Conservation (phyloP, 2,113 vertebrate species). For the Oncorhynchus keta region DNA sequence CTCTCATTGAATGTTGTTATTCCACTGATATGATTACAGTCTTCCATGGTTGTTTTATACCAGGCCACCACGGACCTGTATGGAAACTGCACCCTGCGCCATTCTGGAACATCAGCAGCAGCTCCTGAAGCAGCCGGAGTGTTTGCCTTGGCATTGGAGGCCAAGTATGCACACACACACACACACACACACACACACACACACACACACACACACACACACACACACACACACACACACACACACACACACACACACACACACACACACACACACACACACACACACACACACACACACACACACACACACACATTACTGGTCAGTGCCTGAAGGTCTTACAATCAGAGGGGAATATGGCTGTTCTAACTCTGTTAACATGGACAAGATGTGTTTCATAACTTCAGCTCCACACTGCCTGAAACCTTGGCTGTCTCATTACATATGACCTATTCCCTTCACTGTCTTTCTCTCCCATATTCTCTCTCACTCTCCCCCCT, state of each 20-base stretch:
- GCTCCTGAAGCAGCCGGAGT: constrained; percentile 97
- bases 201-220: too few relatives aligned
- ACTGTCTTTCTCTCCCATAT: background rate
- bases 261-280: too few relatives aligned
- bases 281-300: too few relatives aligned
- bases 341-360: background rate
- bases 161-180: constrained; percentile 83
- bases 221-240: too few relatives aligned
- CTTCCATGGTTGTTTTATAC: constrained; percentile 46
- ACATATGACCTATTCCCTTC: background rate
- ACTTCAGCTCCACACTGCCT: too few relatives aligned
- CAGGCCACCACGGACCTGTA: constrained; percentile 98
- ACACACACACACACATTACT: background rate
- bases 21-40: background rate
- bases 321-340: background rate
- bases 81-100: constrained; percentile 96
- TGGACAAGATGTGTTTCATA: too few relatives aligned
- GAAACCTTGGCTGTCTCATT: too few relatives aligned
- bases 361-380: background rate
- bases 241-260: too few relatives aligned
- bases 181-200: constrained; percentile 28
- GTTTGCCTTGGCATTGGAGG: constrained; percentile 94
- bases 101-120: constrained; percentile 96
- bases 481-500: background rate
- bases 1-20: background rate